Evolutionary conservation across 2,113 vertebrate species (phyloP), one percentile per base, ranked within the genome.

Genomic region (Callipepla squamata): DNA sequence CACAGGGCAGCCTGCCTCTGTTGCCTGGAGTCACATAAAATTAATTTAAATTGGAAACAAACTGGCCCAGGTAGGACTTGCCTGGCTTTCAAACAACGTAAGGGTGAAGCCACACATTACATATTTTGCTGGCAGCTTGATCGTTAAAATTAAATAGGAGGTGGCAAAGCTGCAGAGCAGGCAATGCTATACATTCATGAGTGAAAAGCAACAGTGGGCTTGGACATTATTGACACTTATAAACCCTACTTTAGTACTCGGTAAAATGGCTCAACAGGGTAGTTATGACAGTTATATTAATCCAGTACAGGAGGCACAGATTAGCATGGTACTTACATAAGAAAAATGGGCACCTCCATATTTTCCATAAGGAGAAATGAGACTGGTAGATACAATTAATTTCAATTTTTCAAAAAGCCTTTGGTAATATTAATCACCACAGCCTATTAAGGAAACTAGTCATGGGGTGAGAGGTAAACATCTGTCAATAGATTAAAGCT

Each of bases 401-500:
- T 66, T 94, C 85, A 94, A 94, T 96, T 93, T 93, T 94, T 94
- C 93, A 90, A 86, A 66, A 70, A 88, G 82, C 44, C 82, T 86
- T 95, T 78, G 87, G 87, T 96, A 95, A 93, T 96, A 95, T 95
- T 95, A 91, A 95, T 95, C 90, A 93, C 87, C 2, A 4, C 82
- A 91, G 90, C 75, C 90, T 96, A 95, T 96, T 96, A 96, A 66
- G 85, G 85, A 88, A 96, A 92, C 82, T 80, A 94, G 92, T 93
- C 95, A 92, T 86, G 91, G 87, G 96, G 90, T 93, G 91, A 96
- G 94, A 91, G 90, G 96, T 96, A 96, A 96, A 95, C 96, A 96
- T 96, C 95, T 94, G 93, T 95, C 96, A 96, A 95, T 86, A 95
- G 95, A 96, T 95, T 96, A 96, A 94, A 95, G 94, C 93, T 96